Conservation (phyloP, 2,113 vertebrate species). For the Plestiodon gilberti region DNA sequence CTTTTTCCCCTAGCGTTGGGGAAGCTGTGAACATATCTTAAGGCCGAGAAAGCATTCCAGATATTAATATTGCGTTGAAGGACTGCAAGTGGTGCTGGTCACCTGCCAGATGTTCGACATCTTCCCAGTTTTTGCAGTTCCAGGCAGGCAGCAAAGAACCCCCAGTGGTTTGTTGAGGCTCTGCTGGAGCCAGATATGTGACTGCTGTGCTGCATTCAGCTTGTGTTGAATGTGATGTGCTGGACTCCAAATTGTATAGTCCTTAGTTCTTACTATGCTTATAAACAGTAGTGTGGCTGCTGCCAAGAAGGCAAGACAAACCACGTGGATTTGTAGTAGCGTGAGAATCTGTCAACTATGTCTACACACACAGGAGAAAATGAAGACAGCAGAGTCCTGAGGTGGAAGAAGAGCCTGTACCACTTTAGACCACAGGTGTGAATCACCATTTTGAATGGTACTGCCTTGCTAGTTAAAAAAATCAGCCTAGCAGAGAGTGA, state of each 20-base stretch:
- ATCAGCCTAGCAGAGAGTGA: background rate
- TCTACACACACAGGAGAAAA: background rate
- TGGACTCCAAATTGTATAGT: background rate
- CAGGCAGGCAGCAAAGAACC: background rate
- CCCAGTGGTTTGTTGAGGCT: no score
- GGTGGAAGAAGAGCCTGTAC: no score
- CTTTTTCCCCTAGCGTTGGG: no score
- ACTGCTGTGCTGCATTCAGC: background rate
- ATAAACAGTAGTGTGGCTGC: background rate
- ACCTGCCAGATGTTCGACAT: background rate
- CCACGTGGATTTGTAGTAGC: background rate
- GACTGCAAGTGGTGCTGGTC: background rate
- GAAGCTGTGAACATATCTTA: background rate
- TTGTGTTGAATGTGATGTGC: background rate
- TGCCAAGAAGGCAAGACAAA: background rate
- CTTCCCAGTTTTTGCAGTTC: background rate
- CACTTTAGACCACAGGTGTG: no score
- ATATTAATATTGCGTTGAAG: background rate
- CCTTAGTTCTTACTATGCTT: background rate
- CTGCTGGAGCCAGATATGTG: no score
- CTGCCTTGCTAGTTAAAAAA: background rate
- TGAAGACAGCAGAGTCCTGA: background rate
- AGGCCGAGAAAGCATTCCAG: no score
- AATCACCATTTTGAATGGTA: no score
- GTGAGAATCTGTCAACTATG: background rate